A percentile compares a stretch with the other conserved stretches of the same genome.
Conservation (phyloP, 2,888 invertebrate genomes). For the Folsomia manolachei region DNA sequence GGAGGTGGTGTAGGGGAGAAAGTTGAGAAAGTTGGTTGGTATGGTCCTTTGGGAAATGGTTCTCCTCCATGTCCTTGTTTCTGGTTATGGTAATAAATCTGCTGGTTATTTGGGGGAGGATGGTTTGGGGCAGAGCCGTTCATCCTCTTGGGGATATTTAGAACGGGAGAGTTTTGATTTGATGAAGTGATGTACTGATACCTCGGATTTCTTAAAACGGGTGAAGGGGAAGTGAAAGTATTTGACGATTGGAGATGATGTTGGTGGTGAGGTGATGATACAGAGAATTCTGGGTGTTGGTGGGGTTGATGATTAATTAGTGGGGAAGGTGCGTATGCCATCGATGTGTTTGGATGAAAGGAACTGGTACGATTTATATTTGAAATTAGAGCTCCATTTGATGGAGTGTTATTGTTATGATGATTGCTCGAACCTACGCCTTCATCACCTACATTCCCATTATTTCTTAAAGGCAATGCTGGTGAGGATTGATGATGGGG, state of each 20-base stretch:
- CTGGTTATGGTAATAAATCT: constrained; percentile 17
- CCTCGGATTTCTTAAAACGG: constrained; percentile 47
- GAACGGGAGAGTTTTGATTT: constrained; percentile 50
- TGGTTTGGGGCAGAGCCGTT: constrained; percentile 18
- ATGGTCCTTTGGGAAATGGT: constrained; percentile 34
- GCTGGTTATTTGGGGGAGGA: constrained; percentile 8
- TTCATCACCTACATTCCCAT: neutral
- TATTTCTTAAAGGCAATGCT: constrained; percentile 17
- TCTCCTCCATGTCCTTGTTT: constrained; percentile 1
- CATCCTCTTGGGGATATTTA: constrained; percentile 41
- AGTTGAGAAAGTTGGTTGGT: constrained; percentile 31
- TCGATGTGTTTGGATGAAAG: too few relatives aligned
- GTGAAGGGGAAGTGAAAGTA: constrained; percentile 43
- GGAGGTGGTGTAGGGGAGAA: constrained; percentile 38
- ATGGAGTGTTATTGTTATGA: constrained; percentile 27
- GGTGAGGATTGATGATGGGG: constrained; percentile 30
- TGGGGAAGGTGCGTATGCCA: constrained; percentile 45
- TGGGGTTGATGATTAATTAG: constrained; percentile 45
- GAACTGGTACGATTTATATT: constrained; percentile 38
- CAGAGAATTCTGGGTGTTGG: constrained; percentile 1
- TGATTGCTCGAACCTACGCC: neutral
- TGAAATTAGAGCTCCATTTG: constrained; percentile 19
- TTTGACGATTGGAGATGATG: constrained; percentile 14
- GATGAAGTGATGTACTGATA: constrained; percentile 50
- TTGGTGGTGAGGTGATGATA: constrained; percentile 32